Conservation (phyloP, 1,140 invertebrate genomes). For the Drosophila virilis region DNA sequence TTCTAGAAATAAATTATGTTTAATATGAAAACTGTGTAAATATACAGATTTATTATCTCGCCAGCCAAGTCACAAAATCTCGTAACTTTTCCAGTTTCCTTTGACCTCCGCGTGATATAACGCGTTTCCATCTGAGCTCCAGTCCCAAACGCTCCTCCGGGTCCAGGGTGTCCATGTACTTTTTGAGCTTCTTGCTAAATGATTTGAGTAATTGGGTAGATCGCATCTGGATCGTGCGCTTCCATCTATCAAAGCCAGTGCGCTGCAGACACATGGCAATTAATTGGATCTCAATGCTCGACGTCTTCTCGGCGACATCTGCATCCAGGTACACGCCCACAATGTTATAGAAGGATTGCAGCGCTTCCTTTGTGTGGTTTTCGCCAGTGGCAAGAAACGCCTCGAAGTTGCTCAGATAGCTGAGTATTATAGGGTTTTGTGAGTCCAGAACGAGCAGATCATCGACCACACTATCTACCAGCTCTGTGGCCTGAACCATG, state of each 20-base stretch:
- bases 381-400: constrained; percentile 27
- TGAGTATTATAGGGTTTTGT: constrained; percentile 42
- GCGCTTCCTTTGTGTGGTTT: constrained; percentile 41
- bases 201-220: constrained; percentile 51
- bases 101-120: constrained; percentile 39
- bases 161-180: constrained; percentile 50
- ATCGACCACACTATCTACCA: constrained; percentile 62
- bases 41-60: constrained; percentile 15
- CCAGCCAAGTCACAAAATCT: constrained; percentile 59
- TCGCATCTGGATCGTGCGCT: constrained; percentile 60
- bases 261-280: constrained; percentile 63
- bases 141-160: constrained; percentile 46
- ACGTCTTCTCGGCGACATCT: constrained; percentile 49
- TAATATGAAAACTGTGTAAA: no score
- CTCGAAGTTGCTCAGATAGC: constrained; percentile 53
- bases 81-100: constrained; percentile 52
- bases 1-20: constrained; percentile 1
- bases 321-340: constrained; percentile 47
- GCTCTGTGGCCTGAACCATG: constrained; percentile 48
- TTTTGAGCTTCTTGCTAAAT: constrained; percentile 41
- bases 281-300: constrained; percentile 56
- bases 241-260: constrained; percentile 69
- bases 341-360: constrained; percentile 53
- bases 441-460: constrained; percentile 64
- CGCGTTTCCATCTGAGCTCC: constrained; percentile 48